Evolutionary conservation across 37 sponge, comb jelly and placozoan genomes (phyloP).

Genomic region (Geodia barretti): DNA sequence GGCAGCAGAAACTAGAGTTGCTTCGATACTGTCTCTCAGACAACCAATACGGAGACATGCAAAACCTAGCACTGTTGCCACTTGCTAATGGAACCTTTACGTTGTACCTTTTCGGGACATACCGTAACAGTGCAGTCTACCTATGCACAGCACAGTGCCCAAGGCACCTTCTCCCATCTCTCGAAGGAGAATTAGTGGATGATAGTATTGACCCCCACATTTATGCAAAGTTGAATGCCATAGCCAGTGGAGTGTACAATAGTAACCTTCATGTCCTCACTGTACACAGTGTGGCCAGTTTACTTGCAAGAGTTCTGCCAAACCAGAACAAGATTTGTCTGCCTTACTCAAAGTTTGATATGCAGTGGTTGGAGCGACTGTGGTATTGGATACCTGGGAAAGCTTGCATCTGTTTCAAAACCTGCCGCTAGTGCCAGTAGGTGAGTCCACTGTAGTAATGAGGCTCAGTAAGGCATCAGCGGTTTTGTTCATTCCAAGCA

Average conservation of each 20-base stretch:
- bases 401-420: too few species aligned
- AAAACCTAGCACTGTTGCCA: conserved; percentile 36
- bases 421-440: conserved; percentile 28
- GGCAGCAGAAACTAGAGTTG: conserved; percentile 18
- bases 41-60: conserved; percentile 24
- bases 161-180: conserved; percentile 21
- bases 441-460: neutral
- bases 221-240: neutral
- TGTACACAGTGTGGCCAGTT: neutral
- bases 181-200: conserved; percentile 15
- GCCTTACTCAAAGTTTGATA: neutral
- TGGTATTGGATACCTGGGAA: neutral
- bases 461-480: conserved; percentile 4
- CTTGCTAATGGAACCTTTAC: conserved; percentile 45
- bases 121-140: neutral
- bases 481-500: conserved; percentile 8
- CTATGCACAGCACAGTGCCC: conserved; percentile 32
- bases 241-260: conserved; percentile 4
- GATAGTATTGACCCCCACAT: neutral
- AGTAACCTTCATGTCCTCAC: conserved; percentile 26
- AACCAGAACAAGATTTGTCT: neutral
- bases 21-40: conserved; percentile 56
- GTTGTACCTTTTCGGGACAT: conserved; percentile 4
- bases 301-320: conserved; percentile 1
- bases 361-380: neutral